A percentile compares a stretch with the other conserved stretches of the same genome.
These are phyloP conservation scores for Acanthornis magna DNA, from an alignment of 2,797 vertebrate species.

Conservation along the genomic window DNA sequence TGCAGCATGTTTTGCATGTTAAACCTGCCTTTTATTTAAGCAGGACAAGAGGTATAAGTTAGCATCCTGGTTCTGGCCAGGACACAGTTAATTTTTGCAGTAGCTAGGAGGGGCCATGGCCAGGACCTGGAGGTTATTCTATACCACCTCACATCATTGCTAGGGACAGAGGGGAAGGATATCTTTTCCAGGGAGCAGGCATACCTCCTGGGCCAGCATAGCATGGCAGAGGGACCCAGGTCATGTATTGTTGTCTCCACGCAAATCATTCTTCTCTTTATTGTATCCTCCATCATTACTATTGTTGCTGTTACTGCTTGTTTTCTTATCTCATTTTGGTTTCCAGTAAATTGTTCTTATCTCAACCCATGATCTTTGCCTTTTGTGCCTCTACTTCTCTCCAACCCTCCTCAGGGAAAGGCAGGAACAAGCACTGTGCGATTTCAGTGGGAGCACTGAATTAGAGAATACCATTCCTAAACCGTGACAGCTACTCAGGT, in stretches of 20 bases:
- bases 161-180: neutral
- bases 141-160: neutral
- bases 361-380: neutral
- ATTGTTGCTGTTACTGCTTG: neutral
- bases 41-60: neutral
- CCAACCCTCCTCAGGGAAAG: neutral
- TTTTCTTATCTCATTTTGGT: neutral
- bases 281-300: neutral
- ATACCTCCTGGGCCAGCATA: neutral
- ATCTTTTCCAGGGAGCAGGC: neutral
- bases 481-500: neutral
- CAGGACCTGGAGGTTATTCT: neutral
- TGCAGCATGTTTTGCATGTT: neutral
- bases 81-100: neutral
- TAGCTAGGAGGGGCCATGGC: neutral
- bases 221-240: neutral
- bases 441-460: neutral
- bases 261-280: neutral
- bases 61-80: neutral
- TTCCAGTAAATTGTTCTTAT: neutral
- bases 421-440: neutral
- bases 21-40: neutral
- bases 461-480: neutral
- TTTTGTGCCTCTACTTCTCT: neutral
- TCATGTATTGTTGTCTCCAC: rapidly evolving